Evolutionary conservation across 2,797 vertebrate species (phyloP).

Genomic region (Enteromius unitaeniatus): DNA sequence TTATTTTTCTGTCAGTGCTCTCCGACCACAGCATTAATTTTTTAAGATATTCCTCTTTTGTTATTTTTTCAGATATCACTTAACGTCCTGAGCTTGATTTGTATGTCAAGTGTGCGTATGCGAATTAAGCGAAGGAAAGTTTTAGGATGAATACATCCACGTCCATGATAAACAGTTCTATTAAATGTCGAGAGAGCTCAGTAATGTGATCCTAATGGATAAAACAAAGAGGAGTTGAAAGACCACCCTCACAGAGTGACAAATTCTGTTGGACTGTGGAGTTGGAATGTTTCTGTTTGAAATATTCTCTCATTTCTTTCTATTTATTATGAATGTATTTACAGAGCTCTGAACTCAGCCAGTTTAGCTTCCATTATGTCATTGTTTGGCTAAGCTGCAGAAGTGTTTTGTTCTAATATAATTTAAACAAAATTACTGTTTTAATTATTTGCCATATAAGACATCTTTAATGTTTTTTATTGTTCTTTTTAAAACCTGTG

Average conservation of each 20-base stretch:
- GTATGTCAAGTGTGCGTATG: slow-evolving; percentile 15
- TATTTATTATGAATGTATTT: slow-evolving; percentile 45
- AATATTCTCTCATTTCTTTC: slow-evolving; percentile 34
- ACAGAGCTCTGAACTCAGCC: slow-evolving; percentile 22
- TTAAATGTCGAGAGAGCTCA: slow-evolving; percentile 32
- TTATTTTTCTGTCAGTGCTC: slow-evolving; percentile 60
- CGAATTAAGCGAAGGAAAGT: slow-evolving; percentile 8
- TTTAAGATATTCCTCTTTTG: background rate
- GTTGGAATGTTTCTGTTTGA: slow-evolving; percentile 39
- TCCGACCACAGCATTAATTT: slow-evolving; percentile 38
- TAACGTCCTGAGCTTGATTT: slow-evolving; percentile 27
- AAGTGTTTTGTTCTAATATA: slow-evolving; percentile 47
- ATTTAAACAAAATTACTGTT: slow-evolving; percentile 13
- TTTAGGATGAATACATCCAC: slow-evolving; percentile 12
- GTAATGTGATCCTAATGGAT: slow-evolving; percentile 45
- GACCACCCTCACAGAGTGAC: slow-evolving; percentile 54
- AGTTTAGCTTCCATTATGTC: slow-evolving; percentile 55
- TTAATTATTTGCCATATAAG: slow-evolving; percentile 17
- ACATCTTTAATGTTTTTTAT: slow-evolving; percentile 5
- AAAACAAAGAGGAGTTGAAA: slow-evolving; percentile 50
- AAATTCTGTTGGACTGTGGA: slow-evolving; percentile 43
- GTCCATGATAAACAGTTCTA: background rate
- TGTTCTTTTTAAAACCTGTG: background rate
- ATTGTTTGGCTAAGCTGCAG: slow-evolving; percentile 43
- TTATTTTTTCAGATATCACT: background rate